These are phyloP conservation scores for Cryptocheilus praepositus DNA, from an alignment of 2,888 invertebrate species.

Conservation along the genomic window DNA sequence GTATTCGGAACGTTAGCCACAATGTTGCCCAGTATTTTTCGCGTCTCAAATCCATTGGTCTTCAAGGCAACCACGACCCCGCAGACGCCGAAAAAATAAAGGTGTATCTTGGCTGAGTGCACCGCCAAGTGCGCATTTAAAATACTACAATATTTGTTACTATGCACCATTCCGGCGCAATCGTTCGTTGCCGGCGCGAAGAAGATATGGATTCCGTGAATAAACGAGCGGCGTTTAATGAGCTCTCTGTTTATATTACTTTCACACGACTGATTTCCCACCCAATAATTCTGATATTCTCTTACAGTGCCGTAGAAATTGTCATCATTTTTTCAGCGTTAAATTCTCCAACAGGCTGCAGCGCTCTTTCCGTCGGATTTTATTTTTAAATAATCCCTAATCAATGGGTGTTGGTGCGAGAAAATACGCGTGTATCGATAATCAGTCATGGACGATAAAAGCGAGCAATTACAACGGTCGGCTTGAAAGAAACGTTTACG, in stretches of 20 bases:
- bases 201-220: constrained; percentile 39
- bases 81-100: constrained; percentile 72
- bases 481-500: neutral
- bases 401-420: neutral
- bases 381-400: constrained; percentile 1
- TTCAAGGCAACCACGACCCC: constrained; percentile 78
- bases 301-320: neutral
- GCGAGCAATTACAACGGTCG: neutral
- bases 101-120: constrained; percentile 28
- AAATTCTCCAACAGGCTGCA: too few relatives aligned
- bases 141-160: constrained; percentile 47
- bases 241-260: constrained; percentile 42
- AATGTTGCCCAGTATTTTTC: constrained; percentile 94
- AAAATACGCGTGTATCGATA: constrained; percentile 2
- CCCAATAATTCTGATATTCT: constrained; percentile 15
- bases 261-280: constrained; percentile 36
- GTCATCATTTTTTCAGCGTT: neutral
- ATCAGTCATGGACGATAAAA: neutral
- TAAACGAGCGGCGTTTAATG: constrained; percentile 47
- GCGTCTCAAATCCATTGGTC: constrained; percentile 94
- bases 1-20: constrained; percentile 88
- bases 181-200: constrained; percentile 24
- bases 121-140: constrained; percentile 23
- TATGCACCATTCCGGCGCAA: constrained; percentile 31
- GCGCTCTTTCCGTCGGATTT: neutral